Evolutionary conservation across 2,888 invertebrate species (phyloP).

Genomic region (Portevinia maculata): DNA sequence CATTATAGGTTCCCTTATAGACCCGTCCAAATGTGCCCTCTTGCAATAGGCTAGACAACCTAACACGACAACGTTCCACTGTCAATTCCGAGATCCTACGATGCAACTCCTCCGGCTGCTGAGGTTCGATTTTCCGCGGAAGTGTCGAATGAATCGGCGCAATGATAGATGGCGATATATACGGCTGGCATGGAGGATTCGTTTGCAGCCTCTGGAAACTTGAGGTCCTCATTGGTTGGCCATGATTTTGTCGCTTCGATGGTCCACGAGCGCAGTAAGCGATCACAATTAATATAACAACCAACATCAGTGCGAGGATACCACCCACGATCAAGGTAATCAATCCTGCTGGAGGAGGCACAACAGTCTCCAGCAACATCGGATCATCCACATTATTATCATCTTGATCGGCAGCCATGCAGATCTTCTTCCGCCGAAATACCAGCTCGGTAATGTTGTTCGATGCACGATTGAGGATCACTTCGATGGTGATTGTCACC

Average conservation of each 20-base stretch:
- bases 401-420: conserved; percentile 83
- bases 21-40: conserved; percentile 95
- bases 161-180: conserved; percentile 80
- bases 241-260: conserved; percentile 80
- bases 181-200: conserved; percentile 79
- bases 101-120: conserved; percentile 81
- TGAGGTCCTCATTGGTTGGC: conserved; percentile 82
- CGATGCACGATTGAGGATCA: conserved; percentile 87
- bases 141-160: conserved; percentile 80
- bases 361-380: conserved; percentile 79
- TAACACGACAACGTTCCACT: conserved; percentile 87
- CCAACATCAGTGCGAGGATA: conserved; percentile 80
- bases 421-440: conserved; percentile 93
- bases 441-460: conserved; percentile 89
- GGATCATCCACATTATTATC: conserved; percentile 80
- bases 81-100: conserved; percentile 83
- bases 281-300: conserved; percentile 79
- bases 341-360: conserved; percentile 81
- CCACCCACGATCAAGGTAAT: conserved; percentile 82
- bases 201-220: conserved; percentile 82
- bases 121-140: conserved; percentile 80
- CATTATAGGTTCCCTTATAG: conserved; percentile 91
- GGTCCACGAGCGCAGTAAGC: conserved; percentile 82
- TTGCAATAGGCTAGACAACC: conserved; percentile 90
- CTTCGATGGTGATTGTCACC: conserved; percentile 91